These are phyloP conservation scores for Rhynchopsitta pachyrhyncha DNA, from an alignment of 2,113 vertebrate genomes.

Conservation along the genomic window DNA sequence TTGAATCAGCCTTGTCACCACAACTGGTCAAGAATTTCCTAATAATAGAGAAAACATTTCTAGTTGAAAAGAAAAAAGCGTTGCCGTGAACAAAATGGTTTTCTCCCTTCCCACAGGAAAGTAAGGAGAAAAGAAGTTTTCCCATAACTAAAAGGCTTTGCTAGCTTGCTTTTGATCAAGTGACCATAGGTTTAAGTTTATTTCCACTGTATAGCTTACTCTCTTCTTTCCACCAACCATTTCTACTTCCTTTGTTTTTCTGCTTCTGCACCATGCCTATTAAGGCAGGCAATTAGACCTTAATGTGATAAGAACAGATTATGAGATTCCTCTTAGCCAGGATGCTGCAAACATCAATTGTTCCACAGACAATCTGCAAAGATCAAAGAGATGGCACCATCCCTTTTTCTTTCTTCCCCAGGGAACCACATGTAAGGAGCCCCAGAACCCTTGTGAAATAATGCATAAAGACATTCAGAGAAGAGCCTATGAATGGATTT, in stretches of 20 bases:
- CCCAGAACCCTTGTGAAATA: background rate
- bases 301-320: background rate
- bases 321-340: background rate
- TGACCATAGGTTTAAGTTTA: background rate
- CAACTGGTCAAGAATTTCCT: constrained; percentile 28
- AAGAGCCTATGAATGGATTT: background rate
- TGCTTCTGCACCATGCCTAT: background rate
- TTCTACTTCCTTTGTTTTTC: background rate
- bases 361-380: background rate
- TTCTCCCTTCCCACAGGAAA: constrained; percentile 63
- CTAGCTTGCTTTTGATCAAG: constrained; percentile 26
- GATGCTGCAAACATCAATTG: background rate
- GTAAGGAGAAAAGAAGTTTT: constrained; percentile 8
- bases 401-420: background rate
- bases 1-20: background rate
- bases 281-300: background rate
- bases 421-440: background rate
- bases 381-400: background rate
- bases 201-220: background rate
- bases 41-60: background rate
- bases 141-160: constrained; percentile 34
- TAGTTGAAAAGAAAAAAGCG: background rate
- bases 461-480: background rate
- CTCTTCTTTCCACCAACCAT: background rate
- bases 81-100: background rate